Base-by-base conservation (phyloP, 1,140 invertebrate species). In the Saxidomus purpurata region DNA sequence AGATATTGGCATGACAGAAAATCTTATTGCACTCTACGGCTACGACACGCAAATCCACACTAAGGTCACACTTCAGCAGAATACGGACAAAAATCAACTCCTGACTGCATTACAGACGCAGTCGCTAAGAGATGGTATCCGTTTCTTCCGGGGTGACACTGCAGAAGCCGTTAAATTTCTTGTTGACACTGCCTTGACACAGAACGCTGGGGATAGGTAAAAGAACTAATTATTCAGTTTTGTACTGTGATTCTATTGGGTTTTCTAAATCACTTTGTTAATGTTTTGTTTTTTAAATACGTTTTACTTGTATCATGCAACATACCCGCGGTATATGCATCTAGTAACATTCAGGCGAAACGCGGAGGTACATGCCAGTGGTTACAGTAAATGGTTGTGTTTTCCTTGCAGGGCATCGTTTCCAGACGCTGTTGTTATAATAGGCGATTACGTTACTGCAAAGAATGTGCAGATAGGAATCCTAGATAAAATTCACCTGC, bases 381-480 rank as follows among this genome's bases (percentile, higher is more conserved):
- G n/a, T n/a, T n/a, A n/a, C n/a, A n/a, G n/a, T n/a, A n/a, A n/a
- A n/a, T n/a, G n/a, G n/a, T n/a, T n/a, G n/a, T n/a, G n/a, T n/a
- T n/a, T n/a, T n/a, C n/a, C n/a, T n/a, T n/a, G n/a, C n/a, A n/a
- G n/a, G n/a, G n/a, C n/a, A n/a, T n/a, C n/a, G n/a, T n/a, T n/a
- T n/a, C 76, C 76, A 11, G 76, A 79, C 40, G 76, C 34, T 9
- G 31, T 79, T 19, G 43, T 79, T 25, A 55, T 79, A 47, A 52
- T 79, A 1, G 31, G 47, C 3, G 76, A 52, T 31, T 17, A 15
- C 47, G 2, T 8, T 8, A 79, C 47, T 9, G 19, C 4, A 19
- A 25, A 22, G 0, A 59, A 11, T 25, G 22, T 28, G 11, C 28
- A 79, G 22, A 11, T 59, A 55, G 8, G 4, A 1, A 28, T 31